phyloP scores from a whole-genome alignment of 1,140 invertebrate species.

The Aphelinus certus region DNA sequence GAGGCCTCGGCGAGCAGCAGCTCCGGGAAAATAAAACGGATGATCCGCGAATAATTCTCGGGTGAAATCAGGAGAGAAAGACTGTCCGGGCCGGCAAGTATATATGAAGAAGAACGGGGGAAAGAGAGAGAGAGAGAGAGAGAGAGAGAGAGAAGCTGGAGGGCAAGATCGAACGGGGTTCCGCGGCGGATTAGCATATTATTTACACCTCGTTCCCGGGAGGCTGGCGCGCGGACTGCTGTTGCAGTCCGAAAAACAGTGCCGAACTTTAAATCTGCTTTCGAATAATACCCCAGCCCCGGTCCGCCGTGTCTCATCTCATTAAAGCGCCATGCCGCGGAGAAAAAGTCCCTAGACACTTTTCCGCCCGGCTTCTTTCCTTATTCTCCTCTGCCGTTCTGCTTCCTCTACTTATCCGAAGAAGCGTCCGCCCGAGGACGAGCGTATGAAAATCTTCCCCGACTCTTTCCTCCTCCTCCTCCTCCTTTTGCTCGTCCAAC shows the following conservation, averaged over 20 bases:
- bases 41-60: too few species aligned
- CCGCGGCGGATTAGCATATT: conserved; percentile 40
- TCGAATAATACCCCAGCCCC: conserved; percentile 42
- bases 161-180: conserved; percentile 12
- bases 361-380: conserved; percentile 20
- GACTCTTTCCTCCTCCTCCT: background rate
- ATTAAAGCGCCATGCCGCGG: conserved; percentile 45
- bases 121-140: too few species aligned
- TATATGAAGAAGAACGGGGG: too few species aligned
- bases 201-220: conserved; percentile 38
- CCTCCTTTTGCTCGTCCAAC: conserved; percentile 11
- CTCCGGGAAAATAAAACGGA: too few species aligned
- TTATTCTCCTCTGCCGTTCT: conserved; percentile 9
- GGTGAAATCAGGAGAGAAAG: too few species aligned
- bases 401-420: conserved; percentile 4
- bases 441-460: background rate
- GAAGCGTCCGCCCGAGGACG: background rate
- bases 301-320: conserved; percentile 46
- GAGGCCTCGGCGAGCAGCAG: too few species aligned
- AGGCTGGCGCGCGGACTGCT: conserved; percentile 12
- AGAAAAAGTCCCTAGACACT: conserved; percentile 32
- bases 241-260: conserved; percentile 43
- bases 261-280: conserved; percentile 47
- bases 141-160: background rate
- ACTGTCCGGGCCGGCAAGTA: too few species aligned